Conservation (phyloP, 2,888 invertebrate genomes). For the Drosophila siamana region DNA sequence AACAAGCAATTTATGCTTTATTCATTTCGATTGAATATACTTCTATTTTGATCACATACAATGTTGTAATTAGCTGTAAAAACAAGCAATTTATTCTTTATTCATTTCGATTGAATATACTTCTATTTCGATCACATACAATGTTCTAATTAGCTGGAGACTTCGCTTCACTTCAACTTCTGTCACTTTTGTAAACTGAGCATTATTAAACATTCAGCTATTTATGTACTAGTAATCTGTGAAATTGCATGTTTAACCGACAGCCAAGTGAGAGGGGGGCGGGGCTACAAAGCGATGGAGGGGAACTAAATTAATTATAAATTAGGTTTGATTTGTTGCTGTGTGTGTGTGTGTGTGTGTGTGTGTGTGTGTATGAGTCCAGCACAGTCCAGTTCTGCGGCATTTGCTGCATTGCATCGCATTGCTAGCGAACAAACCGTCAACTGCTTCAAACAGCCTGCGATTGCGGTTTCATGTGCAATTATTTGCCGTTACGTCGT, state of each 20-base stretch:
- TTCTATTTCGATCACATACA: not conserved
- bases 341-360: not conserved
- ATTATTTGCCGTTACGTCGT: conserved; percentile 65
- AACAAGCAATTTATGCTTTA: no score
- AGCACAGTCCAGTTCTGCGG: conserved; percentile 16
- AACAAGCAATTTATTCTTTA: not conserved
- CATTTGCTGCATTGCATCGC: conserved; percentile 43
- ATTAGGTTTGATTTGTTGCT: conserved; percentile 55
- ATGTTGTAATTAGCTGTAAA: no score
- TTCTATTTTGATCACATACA: no score
- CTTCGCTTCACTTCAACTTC: not conserved
- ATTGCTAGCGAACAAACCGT: conserved; percentile 41
- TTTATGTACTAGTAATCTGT: conserved; percentile 25
- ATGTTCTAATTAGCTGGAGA: not conserved
- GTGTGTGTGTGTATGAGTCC: conserved; percentile 5
- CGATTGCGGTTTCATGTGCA: conserved; percentile 77
- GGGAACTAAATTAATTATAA: conserved; percentile 66
- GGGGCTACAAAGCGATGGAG: no score
- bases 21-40: no score
- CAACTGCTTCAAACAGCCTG: conserved; percentile 70
- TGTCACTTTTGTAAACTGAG: not conserved
- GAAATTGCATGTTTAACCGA: conserved; percentile 7
- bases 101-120: not conserved
- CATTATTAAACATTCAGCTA: conserved; percentile 14
- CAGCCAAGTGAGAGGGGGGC: not conserved